These are phyloP conservation scores for Hippocampus kuda DNA, from an alignment of 2,797 vertebrate species.

Conservation along the genomic window DNA sequence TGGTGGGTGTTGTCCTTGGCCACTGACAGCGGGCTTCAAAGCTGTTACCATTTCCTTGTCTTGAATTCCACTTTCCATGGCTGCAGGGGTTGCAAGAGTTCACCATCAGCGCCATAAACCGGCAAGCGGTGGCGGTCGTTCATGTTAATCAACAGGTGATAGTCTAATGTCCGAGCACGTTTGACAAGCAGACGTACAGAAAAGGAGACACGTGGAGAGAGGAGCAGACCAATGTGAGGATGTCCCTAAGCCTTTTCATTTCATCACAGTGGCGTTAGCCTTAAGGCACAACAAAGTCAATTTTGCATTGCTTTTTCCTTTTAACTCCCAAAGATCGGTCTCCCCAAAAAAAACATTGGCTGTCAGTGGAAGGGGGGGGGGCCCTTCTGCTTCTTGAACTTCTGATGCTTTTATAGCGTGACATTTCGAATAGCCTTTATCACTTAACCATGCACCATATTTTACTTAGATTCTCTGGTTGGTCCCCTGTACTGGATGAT, in stretches of 20 bases:
- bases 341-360: background rate
- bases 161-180: constrained; percentile 44
- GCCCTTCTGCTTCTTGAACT: background rate
- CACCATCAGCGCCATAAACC: constrained; percentile 21
- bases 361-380: background rate
- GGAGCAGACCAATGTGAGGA: constrained; percentile 33
- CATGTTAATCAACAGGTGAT: constrained; percentile 57
- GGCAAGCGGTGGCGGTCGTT: constrained; percentile 30
- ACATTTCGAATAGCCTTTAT: too few species aligned
- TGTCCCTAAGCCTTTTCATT: constrained; percentile 41
- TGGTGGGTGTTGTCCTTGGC: constrained; percentile 60
- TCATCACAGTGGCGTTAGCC: constrained; percentile 44
- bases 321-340: background rate
- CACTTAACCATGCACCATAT: background rate
- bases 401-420: background rate
- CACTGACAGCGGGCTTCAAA: constrained; percentile 49
- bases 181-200: constrained; percentile 30
- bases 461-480: too few species aligned
- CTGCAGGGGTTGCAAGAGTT: background rate
- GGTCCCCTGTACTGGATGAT: too few species aligned
- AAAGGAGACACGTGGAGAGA: constrained; percentile 14
- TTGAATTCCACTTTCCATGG: constrained; percentile 17
- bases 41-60: constrained; percentile 32
- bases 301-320: constrained; percentile 7
- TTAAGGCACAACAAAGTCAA: constrained; percentile 20